These are phyloP conservation scores for Noctua janthe DNA, from an alignment of 2,888 invertebrate genomes.

Conservation along the genomic window DNA sequence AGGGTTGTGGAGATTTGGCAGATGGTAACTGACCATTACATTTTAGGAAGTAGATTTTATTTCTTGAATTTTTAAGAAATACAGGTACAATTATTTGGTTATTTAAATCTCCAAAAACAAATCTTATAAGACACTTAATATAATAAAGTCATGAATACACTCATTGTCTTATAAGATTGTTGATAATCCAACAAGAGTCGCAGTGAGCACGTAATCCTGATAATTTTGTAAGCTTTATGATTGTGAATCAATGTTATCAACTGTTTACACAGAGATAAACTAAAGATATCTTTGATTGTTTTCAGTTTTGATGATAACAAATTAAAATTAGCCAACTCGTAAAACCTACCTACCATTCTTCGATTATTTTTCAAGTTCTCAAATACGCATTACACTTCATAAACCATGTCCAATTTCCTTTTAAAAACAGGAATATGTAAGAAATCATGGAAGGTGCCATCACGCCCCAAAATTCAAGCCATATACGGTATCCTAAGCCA, in stretches of 20 bases:
- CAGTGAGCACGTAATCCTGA: constrained; percentile 4
- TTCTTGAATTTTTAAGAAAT: not conserved
- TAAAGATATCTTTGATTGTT: not conserved
- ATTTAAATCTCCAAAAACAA: not conserved
- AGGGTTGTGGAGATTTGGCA: constrained; percentile 26
- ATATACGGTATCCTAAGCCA: constrained; percentile 58
- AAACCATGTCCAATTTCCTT: not conserved
- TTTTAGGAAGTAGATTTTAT: not conserved
- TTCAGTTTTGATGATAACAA: not conserved
- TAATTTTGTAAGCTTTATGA: constrained; percentile 2
- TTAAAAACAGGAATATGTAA: not conserved
- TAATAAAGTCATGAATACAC: not conserved
- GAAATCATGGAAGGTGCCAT: not conserved
- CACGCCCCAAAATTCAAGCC: constrained; percentile 40
- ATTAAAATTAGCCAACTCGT: not conserved
- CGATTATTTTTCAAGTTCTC: not conserved
- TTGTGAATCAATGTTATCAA: constrained; percentile 28
- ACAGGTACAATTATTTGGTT: not conserved
- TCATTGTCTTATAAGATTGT: constrained; percentile 13
- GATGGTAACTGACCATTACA: constrained; percentile 40
- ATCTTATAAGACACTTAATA: not conserved
- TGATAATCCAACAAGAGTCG: not conserved
- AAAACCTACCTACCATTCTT: not conserved
- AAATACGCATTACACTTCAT: not conserved
- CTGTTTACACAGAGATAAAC: not conserved